Base-by-base conservation (phyloP, 2,113 vertebrate genomes). In the Phrynosoma blainvillii region DNA sequence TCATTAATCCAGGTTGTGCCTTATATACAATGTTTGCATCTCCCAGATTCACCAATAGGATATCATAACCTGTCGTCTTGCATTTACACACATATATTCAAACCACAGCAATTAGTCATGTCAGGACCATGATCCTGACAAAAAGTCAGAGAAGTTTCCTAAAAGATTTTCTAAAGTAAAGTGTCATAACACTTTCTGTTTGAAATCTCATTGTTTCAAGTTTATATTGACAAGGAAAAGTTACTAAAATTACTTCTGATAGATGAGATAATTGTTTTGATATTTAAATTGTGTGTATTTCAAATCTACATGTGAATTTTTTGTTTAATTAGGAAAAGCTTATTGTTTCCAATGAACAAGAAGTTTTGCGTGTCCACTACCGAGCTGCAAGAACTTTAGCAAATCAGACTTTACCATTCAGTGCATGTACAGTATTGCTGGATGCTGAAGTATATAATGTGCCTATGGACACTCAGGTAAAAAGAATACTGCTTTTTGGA, bases 401-500 rank as follows among this genome's bases (percentile, higher is more conserved):
- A 87, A 99, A 99, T 96, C 99, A 99, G 95, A 98, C 98, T 13
- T 97, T 99, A 90, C 99, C 99, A 3, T 99, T 99, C 94, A 99
- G 98, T 93, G 99, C 99, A 89, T 99, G 99, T 87, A 99, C 99
- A 0, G 98, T 99, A 88, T 93, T 99, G 82, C 92, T 99, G 96
- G 98, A 99, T 36, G 98, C 98, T 0, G 99, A 99, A 93, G 98
- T 99, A 23, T 99, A 99, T 94, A 99, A 98, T 5, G 98, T 99
- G 96, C 99, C 99, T 21, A 97, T 98, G 93, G 98, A 99, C 10
- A 97, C 98, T 87, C 99, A 99, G 98, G 98, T 98, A 95, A 94
- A 47, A 86, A 66, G 73, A 9, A 30, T 6, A 9, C 18, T 8
- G 36, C 68, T 73, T 30, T 25, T 79, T 32, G 1, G 40, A 18